phyloP scores from a whole-genome alignment of 2,888 invertebrate genomes.

The Rotaria macrura region DNA sequence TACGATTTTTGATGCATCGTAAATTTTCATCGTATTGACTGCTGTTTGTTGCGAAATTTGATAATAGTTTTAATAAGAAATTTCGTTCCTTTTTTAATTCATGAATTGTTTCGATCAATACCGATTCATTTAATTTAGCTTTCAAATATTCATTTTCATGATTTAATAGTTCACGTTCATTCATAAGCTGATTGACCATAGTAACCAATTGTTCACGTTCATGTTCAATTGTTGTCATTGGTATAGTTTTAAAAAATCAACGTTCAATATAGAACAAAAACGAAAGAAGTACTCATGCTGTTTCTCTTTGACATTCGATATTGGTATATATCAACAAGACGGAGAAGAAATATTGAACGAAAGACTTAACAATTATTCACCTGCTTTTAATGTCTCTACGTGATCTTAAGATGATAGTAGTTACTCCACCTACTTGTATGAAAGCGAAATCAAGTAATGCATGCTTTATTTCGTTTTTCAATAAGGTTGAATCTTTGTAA shows the following conservation, averaged over 20 bases:
- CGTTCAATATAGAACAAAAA: too few species aligned
- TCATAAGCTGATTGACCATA: neutral
- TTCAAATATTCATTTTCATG: neutral
- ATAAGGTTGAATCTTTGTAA: neutral
- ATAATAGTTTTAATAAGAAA: neutral
- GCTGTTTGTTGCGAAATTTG: neutral
- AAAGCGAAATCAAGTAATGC: neutral
- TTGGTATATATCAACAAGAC: too few species aligned
- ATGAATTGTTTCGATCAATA: neutral
- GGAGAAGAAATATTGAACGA: too few species aligned
- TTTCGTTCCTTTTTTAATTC: neutral
- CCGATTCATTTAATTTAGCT: slow-evolving; percentile 1
- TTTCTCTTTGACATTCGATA: too few species aligned
- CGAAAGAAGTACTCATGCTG: too few species aligned
- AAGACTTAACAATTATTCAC: too few species aligned
- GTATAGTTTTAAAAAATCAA: neutral
- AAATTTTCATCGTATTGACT: neutral
- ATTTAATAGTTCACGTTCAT: neutral
- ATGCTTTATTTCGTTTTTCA: neutral
- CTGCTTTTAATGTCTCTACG: neutral
- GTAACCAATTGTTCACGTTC: neutral
- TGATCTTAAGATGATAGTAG: neutral
- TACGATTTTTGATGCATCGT: too few species aligned
- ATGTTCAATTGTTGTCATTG: neutral
- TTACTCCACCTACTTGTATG: neutral